Percentiles rank a stretch among this genome's conserved stretches.
These are phyloP conservation scores for Dipus sagitta DNA, from an alignment of 2,797 vertebrate genomes.

Conservation along the genomic window DNA sequence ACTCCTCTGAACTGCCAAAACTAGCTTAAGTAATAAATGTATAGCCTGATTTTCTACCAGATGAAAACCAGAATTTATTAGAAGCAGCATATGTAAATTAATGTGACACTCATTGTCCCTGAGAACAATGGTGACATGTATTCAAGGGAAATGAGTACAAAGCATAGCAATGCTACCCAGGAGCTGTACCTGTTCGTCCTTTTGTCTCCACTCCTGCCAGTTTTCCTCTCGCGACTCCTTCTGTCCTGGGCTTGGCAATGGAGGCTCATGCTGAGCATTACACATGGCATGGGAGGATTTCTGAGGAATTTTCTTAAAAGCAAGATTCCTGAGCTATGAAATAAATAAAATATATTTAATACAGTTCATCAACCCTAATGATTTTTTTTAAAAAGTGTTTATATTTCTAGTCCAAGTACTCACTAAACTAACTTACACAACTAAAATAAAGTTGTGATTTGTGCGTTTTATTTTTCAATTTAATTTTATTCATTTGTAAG, in stretches of 20 bases:
- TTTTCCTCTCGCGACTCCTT: constrained; percentile 89
- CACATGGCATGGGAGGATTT: constrained; percentile 90
- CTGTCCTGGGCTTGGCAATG: constrained; percentile 84
- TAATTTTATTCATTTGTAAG: not conserved
- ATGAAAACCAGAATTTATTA: no score
- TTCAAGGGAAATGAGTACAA: constrained; percentile 11
- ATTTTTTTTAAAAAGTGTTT: constrained; percentile 8
- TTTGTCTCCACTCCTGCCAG: constrained; percentile 97
- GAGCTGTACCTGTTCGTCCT: constrained; percentile 93
- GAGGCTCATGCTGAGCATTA: constrained; percentile 91
- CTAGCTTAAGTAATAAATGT: constrained; percentile 3
- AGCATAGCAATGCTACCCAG: constrained; percentile 25
- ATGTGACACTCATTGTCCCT: constrained; percentile 22
- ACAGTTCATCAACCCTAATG: constrained; percentile 10
- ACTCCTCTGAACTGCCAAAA: constrained; percentile 11
- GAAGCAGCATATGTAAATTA: not conserved
- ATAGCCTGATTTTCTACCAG: not conserved
- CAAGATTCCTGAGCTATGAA: constrained; percentile 94
- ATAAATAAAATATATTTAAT: constrained; percentile 66
- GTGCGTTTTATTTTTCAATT: not conserved
- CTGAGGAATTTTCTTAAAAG: constrained; percentile 97
- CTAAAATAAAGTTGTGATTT: not conserved
- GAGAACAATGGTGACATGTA: not conserved
- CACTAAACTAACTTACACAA: not conserved
- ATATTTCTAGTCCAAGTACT: constrained; percentile 19